Evolutionary conservation across 2,113 vertebrate species (phyloP).

Genomic region (Pogonocichla stellata): DNA sequence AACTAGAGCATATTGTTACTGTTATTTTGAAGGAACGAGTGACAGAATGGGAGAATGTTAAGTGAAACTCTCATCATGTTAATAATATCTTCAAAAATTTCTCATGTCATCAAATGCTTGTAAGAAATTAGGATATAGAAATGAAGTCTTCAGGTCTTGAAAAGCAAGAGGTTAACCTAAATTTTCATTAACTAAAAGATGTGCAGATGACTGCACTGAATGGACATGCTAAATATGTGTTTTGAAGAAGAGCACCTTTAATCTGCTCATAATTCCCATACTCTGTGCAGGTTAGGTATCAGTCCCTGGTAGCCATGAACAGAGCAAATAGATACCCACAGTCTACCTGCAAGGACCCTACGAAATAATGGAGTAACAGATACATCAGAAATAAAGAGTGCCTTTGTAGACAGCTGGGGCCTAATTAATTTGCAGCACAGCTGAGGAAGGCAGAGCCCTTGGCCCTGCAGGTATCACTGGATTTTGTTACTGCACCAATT

Average conservation of each 20-base stretch:
- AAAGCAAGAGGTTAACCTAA: neutral
- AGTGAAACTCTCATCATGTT: neutral
- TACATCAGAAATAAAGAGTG: neutral
- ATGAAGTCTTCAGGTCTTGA: neutral
- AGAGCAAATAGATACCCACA: neutral
- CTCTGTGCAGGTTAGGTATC: neutral
- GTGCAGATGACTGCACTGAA: neutral
- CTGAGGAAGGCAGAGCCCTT: neutral
- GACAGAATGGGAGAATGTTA: neutral
- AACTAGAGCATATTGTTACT: neutral
- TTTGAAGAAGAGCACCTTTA: neutral
- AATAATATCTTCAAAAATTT: neutral
- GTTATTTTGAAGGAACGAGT: neutral
- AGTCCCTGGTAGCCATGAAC: neutral
- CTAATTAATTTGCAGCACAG: neutral
- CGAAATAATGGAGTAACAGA: neutral
- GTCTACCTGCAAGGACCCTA: neutral
- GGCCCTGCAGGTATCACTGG: neutral
- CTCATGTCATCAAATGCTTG: neutral
- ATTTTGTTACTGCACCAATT: neutral
- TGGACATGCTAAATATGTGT: neutral
- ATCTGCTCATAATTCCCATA: neutral
- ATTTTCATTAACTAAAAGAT: neutral
- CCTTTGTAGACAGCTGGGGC: neutral
- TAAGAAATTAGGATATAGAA: neutral